Evolutionary conservation across 2,797 vertebrate species (phyloP), one percentile per base, ranked within the genome.

Genomic region (Urocyon cinereoargenteus): DNA sequence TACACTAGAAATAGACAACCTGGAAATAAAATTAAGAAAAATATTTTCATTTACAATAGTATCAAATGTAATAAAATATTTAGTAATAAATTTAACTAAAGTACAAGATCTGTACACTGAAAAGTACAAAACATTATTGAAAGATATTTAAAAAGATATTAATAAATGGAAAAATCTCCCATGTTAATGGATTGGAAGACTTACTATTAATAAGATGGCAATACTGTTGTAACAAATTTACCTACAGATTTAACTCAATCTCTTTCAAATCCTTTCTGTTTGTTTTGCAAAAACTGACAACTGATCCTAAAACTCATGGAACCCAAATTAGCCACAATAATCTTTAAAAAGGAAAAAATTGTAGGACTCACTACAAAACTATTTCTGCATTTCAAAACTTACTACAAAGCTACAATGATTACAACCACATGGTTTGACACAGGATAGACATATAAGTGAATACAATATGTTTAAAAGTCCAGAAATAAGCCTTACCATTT

Each of bases 401-500:
- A 77, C 34, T 66, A 66, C 34, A 86, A 81, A 45, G 16, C 45
- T 62, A 79, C 7, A 78, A 24, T 53, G 66, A 66, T 77, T 73
- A 89, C 77, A 26, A 78, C 4, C 13, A 5, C 49, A 16, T n/a
- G 21, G 2, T 21, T 18, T 83, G 36, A 77, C 6, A 59, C 77
- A 64, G 28, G 8, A 83, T 22, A 85, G 70, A 59, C 13, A 51
- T 59, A 70, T n/a, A 90, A n/a, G 59, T 90, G 61, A 70, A 53
- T 90, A 45, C 22, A 90, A 84, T 79, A 45, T 84, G 72, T 57
- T 85, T 78, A 9, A 62, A 68, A 85, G 81, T 72, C 19, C 28
- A 96, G 55, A 96, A 78, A 72, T 70, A 78, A 89, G 61, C 78
- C 26, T 12, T 59, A 53, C 89, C 12, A n/a, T 93, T 45, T 79